Base-by-base conservation (phyloP, 2,888 invertebrate species). In the Perdita meconis region DNA sequence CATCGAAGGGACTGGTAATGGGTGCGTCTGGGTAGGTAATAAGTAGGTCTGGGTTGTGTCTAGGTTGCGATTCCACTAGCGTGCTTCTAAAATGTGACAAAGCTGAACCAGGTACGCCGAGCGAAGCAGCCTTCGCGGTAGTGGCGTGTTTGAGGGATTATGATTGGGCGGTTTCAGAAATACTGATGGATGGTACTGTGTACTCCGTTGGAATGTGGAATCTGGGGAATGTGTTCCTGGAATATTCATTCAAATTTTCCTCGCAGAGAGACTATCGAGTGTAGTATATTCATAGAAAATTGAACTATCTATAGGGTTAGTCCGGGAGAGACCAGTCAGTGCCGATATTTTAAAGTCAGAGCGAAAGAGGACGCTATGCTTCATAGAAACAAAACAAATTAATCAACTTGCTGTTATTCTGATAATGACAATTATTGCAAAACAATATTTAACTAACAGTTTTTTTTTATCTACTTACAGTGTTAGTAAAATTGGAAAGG, bases 1-100 rank as follows among this genome's bases (percentile, higher is more conserved):
- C 10, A 22, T 30, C 30, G 47, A 12, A 22, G 22, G 22, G 22
- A 10, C 12, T 16, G 22, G 19, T 19, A 53, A 64, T 34, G 60
- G 12, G 67, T 13, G 69, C 66, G n/a, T n/a, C n/a, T n/a, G n/a
- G 63, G 57, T 66, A 57, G 66, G 65, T 60, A 65, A 77, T 66
- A 77, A 70, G 65, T 70, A 70, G 78, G 78, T 78, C 78, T 78
- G 78, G 78, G 78, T 78, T 78, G 74, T 42, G 64, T 76, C 76
- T 76, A 74, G 61, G 76, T 64, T 68, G 74, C 36, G 47, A 76
- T 64, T 63, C 34, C 16, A 10, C 22, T 19, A 5, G 55, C 69
- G 50, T 51, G 34, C 38, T 51, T 47, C 53, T 66, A 65, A 65
- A 67, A 75, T 76, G 75, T 75, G 57, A 67, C 67, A 59, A 63